Evolutionary conservation across 2,113 vertebrate genomes (phyloP), one percentile per base, ranked within the genome.

Genomic region (Chrysemys picta): DNA sequence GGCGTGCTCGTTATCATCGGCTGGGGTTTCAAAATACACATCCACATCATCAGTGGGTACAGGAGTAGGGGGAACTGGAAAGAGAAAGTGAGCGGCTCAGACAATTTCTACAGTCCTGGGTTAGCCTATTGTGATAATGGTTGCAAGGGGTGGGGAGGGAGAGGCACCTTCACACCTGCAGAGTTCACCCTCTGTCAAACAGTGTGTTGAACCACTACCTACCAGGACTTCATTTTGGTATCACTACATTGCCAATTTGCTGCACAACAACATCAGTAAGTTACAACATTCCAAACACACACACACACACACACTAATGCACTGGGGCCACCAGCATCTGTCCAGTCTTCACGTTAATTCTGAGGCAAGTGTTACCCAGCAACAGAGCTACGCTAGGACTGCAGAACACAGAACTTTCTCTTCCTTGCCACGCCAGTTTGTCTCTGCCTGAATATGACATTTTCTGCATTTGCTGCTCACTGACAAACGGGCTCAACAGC

Each of bases 21-120:
- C 99, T 0, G 99, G 99, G 11, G 99, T 99, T 98, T 99, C 99
- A 4, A 99, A 99, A 98, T 99, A 99, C 87, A 99, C 99, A 90
- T 99, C 99, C 45, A 99, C 99, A 5, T 99, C 99, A 45, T 99
- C 99, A 13, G 99, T 99, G 53, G 99, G 99, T 97, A 99, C 98
- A 59, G 99, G 98, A 29, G 98, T 99, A 5, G 99, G 98, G 25
- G 98, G 98, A 89, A 98, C 98, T 98, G 96, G 72, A 95, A 29
- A 38, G 85, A 95, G 59, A 96, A 31, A 14, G 80, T 1, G 27
- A 53, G 31, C 56, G 50, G 6, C 5, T 50, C 13, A 6, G 42
- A 45, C 42, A 80, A 3, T 13, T 0, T 1, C 2, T 29, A 45
- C 31, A 24, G 72, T 27, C 72, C 8, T 57, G 19, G 7, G 1